These are phyloP conservation scores for Scaptomyza polygonia DNA, from an alignment of 2,888 invertebrate genomes.

Conservation along the genomic window DNA sequence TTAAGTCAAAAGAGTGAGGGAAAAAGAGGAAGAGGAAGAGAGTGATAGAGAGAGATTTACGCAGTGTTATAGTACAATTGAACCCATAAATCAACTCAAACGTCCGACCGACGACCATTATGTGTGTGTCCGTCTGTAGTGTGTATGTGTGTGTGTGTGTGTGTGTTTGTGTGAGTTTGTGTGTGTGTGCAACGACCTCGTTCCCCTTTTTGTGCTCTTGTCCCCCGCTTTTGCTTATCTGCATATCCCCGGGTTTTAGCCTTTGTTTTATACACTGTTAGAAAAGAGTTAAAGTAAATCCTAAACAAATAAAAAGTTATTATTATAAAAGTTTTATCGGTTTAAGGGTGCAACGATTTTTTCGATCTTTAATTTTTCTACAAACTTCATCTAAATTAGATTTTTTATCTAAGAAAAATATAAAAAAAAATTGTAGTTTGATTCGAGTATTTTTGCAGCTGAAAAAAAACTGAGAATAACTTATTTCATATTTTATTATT, in stretches of 20 bases:
- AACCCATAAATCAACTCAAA: constrained; percentile 63
- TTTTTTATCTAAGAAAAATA: too few relatives aligned
- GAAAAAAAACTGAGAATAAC: too few relatives aligned
- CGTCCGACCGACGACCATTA: constrained; percentile 49
- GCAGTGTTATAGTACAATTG: constrained; percentile 29
- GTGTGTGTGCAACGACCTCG: constrained; percentile 35
- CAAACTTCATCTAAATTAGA: neutral
- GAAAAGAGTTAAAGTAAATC: neutral
- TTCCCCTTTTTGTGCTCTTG: constrained; percentile 4
- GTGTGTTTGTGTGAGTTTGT: constrained; percentile 1
- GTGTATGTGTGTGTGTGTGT: constrained; percentile 22
- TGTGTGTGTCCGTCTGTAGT: constrained; percentile 8
- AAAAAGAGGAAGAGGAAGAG: neutral
- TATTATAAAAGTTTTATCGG: too few relatives aligned
- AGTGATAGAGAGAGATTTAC: neutral
- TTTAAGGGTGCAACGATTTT: too few relatives aligned
- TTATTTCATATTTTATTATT: too few relatives aligned
- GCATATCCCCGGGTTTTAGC: too few relatives aligned
- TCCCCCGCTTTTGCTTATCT: too few relatives aligned
- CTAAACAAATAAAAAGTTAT: too few relatives aligned
- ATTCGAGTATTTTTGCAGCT: too few relatives aligned
- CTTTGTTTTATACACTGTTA: neutral
- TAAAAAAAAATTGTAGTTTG: too few relatives aligned
- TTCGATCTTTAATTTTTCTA: too few relatives aligned
- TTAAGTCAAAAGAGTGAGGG: neutral